Evolutionary conservation across 1,140 invertebrate species (phyloP).

Genomic region (Globodera rostochiensis): DNA sequence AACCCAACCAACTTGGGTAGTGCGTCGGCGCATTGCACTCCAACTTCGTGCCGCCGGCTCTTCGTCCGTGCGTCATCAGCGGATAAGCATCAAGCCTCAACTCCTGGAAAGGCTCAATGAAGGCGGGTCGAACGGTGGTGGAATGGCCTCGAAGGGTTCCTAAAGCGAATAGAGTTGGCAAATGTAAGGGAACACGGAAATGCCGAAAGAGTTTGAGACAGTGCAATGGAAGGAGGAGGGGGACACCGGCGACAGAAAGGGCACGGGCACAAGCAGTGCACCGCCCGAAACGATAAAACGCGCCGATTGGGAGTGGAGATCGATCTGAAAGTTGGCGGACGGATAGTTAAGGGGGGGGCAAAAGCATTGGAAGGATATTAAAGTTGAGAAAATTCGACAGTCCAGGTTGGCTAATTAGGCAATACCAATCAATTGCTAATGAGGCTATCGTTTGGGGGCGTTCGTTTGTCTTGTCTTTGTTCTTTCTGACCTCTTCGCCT

Average conservation of each 20-base stretch:
- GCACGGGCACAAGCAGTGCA: slow-evolving; percentile 40
- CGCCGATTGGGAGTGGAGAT: slow-evolving; percentile 26
- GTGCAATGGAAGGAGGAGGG: slow-evolving; percentile 42
- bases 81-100: slow-evolving; percentile 45
- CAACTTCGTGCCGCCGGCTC: slow-evolving; percentile 37
- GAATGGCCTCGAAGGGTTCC: slow-evolving; percentile 41
- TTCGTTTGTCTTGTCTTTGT: background rate
- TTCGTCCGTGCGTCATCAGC: slow-evolving; percentile 25
- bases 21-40: slow-evolving; percentile 49
- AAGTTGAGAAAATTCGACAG: no score
- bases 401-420: background rate
- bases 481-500: slow-evolving; percentile 25
- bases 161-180: slow-evolving; percentile 3
- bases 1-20: slow-evolving; percentile 44
- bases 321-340: slow-evolving; percentile 26
- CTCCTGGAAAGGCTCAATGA: slow-evolving; percentile 48
- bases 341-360: background rate
- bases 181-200: slow-evolving; percentile 24
- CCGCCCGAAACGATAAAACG: slow-evolving; percentile 46
- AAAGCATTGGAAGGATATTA: no score
- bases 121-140: slow-evolving; percentile 40
- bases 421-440: slow-evolving; percentile 7
- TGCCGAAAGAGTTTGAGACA: slow-evolving; percentile 42
- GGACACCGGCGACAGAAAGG: slow-evolving; percentile 5
- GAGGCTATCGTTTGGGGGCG: no score